Conservation (phyloP, 2,888 invertebrate species). For the Xanthorhoe designata region DNA sequence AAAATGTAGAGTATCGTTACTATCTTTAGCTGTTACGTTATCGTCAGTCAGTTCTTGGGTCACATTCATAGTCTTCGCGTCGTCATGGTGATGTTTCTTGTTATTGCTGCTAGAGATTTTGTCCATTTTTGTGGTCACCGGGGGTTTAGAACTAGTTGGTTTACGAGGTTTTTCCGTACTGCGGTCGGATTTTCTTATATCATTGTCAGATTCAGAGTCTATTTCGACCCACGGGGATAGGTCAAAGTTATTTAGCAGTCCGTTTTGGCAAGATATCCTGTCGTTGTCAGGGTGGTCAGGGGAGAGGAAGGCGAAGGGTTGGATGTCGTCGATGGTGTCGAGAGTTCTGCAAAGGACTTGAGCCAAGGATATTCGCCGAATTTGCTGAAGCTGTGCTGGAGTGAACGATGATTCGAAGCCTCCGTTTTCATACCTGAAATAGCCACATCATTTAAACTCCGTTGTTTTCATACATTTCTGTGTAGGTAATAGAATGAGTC, state of each 20-base stretch:
- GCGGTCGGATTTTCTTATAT: conserved; percentile 66
- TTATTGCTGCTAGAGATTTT: conserved; percentile 48
- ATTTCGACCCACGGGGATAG: conserved; percentile 87
- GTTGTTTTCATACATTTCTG: not conserved
- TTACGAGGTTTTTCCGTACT: conserved; percentile 57
- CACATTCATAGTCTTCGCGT: conserved; percentile 45
- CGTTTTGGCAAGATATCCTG: conserved; percentile 84
- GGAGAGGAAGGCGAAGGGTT: conserved; percentile 89
- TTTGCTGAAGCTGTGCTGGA: conserved; percentile 90
- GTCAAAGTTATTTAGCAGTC: conserved; percentile 85
- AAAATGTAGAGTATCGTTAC: conserved; percentile 46
- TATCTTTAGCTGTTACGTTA: conserved; percentile 50
- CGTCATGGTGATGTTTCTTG: conserved; percentile 32
- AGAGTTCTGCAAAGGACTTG: conserved; percentile 90
- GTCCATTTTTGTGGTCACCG: conserved; percentile 36
- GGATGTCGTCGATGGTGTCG: conserved; percentile 87
- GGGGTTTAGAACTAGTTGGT: conserved; percentile 52
- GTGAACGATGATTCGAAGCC: conserved; percentile 91
- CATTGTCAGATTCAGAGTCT: conserved; percentile 68
- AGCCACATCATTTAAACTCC: not conserved
- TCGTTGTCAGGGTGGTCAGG: conserved; percentile 86
- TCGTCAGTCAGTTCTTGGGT: conserved; percentile 55
- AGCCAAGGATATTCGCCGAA: conserved; percentile 89
- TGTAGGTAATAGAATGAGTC: conserved; percentile 16
- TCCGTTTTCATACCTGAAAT: conserved; percentile 90